Conservation (phyloP, 2,113 vertebrate genomes). For the Clarias gariepinus region DNA sequence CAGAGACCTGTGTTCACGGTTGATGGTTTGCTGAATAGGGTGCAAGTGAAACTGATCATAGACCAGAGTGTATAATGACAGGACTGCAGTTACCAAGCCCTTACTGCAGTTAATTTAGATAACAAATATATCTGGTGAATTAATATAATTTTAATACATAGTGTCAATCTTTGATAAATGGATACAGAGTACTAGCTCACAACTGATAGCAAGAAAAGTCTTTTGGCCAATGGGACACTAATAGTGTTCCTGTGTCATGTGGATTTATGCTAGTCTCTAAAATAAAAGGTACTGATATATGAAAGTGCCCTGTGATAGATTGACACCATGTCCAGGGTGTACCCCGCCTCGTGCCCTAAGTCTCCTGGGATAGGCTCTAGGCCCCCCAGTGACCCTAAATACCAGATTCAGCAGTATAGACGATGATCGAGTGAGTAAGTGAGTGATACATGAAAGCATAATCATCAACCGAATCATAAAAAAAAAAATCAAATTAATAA, state of each 20-base stretch:
- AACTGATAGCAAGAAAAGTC: neutral
- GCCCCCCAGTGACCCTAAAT: too few species aligned
- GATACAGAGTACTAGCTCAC: neutral
- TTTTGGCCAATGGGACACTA: slow-evolving; percentile 10
- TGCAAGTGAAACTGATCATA: slow-evolving; percentile 37
- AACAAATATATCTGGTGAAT: slow-evolving; percentile 20
- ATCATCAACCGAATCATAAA: neutral
- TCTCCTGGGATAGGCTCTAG: too few species aligned
- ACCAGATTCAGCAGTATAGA: too few species aligned
- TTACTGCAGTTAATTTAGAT: slow-evolving; percentile 29
- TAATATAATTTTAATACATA: slow-evolving; percentile 1
- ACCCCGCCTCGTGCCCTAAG: too few species aligned
- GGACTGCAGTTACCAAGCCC: slow-evolving; percentile 26
- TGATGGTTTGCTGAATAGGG: slow-evolving; percentile 30
- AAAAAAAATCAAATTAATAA: neutral
- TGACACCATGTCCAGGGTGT: too few species aligned
- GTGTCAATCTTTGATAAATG: slow-evolving; percentile 12
- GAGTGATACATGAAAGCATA: neutral
- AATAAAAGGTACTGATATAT: neutral
- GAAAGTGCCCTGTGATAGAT: too few species aligned
- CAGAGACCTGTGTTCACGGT: slow-evolving; percentile 23
- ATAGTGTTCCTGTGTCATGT: neutral
- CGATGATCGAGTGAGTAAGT: too few species aligned
- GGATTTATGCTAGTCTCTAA: neutral
- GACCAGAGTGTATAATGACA: slow-evolving; percentile 1